Base-by-base conservation (phyloP, 1,140 invertebrate genomes). In the Pachyrhynchus sulphureomaculatus region DNA sequence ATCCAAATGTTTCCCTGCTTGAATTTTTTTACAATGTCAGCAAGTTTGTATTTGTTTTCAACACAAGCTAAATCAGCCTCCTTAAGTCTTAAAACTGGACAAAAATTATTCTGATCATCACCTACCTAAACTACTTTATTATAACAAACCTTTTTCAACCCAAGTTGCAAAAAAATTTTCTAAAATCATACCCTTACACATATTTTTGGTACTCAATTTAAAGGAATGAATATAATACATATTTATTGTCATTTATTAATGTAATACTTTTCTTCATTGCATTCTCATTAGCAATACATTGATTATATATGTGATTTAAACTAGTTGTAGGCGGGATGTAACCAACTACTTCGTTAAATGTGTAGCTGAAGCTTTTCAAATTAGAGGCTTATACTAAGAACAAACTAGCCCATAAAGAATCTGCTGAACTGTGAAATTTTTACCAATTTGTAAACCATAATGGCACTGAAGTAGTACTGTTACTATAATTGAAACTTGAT, bases 71-170 rank as follows among this genome's bases (percentile, higher is more conserved):
- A 73, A 75, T 92, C 90, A 20, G 78, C 76, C 36, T 80, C 64
- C 1, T 74, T 76, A 12, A 92, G 75, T 42, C 80, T 79, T 23
- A 91, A 71, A 55, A 87, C 79, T 0, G 91, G 89, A 71, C 90
- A 93, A 9, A 89, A 80, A 73, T 93, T 90, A 76, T 92, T 92
- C 23, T 74, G 76, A 2, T 90, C 91, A 80, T 93, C 91, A 1
- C 91, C 90, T 12, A 88, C 76, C 68, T 91, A 92, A 1, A 83
- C 76, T 6, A 91, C 76, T 55, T 73, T 79, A 17, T 81, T 74
- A 70, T 86, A 92, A 3, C 1, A 81, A 65, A 26, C 83, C 84
- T 29, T 81, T 75, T 0, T 76, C 62, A 26, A 72, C 72, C 57
- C 82, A 77, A 18, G 79, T 56, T 23, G 78, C 70, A 0, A 91